Evolutionary conservation across 2,888 invertebrate genomes (phyloP), one percentile per base, ranked within the genome.

Genomic region (Noctua comes): DNA sequence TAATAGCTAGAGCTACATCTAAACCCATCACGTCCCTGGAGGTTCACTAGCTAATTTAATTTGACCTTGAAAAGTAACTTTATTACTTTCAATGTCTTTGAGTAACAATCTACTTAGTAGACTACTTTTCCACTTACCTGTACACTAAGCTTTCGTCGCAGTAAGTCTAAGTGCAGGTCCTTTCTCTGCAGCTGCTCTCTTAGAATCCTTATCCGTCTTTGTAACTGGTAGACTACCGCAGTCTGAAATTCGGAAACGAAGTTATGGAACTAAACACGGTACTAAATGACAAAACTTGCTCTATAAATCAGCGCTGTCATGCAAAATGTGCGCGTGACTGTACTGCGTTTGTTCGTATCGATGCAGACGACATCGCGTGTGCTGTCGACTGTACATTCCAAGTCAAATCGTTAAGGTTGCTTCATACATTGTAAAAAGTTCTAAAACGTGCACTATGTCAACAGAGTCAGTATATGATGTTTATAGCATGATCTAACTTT

Each of bases 171-270:
- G 93, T 99, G 99, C 64, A 99, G 97, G 92, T 99, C 99, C 90
- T 99, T 98, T 78, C 99, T 97, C 92, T 99, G 99, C 51, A 99
- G 97, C 93, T 99, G 99, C 92, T 99, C 99, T 72, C 99, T 97
- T 24, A 99, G 95, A 13, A 98, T 98, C 87, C 99, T 97, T 59
- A 99, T 98, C 84, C 99, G 97, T 81, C 99, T 97, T 95, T 99
- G 99, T 62, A 99, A 97, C 92, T 98, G 99, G 94, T 99, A 99
- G 73, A 99, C 98, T n/a, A 98, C 98, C 13, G 98, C 98, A 43
- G 98, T 98, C 98, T 98, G 95, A 65, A 94, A 94, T 82, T 40
- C 18, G 24, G 18, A 65, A 73, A 62, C 10, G 10, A 48, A 62
- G 16, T 81, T 40, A 81, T 16, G 51, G 51, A 71, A 54, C 51